Percentiles rank a stretch among this genome's conserved stretches.
phyloP scores from a whole-genome alignment of 2,113 vertebrate species.

The Prunella himalayana region DNA sequence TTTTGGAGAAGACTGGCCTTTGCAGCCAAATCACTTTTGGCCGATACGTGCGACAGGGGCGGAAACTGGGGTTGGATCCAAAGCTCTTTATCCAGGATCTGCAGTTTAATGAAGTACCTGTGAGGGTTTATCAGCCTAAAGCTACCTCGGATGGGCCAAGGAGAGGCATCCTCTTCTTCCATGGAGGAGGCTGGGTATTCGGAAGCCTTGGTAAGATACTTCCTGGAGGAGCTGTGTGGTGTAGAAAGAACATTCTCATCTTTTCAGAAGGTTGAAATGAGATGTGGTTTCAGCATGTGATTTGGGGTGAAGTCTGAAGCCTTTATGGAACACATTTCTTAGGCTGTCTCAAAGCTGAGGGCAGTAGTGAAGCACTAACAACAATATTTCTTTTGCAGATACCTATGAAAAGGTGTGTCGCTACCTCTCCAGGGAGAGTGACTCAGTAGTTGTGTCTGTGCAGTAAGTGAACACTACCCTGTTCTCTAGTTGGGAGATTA shows the following conservation, averaged over 20 bases:
- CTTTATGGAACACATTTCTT: background rate
- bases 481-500: background rate
- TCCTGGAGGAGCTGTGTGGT: background rate
- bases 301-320: background rate
- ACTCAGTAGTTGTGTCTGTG: slow-evolving; percentile 80
- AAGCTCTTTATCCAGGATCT: slow-evolving; percentile 77
- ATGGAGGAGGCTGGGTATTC: slow-evolving; percentile 78
- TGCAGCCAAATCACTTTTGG: slow-evolving; percentile 76
- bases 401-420: slow-evolving; percentile 77
- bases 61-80: slow-evolving; percentile 39
- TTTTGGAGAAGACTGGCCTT: slow-evolving; percentile 65
- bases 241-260: background rate
- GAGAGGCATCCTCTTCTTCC: slow-evolving; percentile 80
- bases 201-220: slow-evolving; percentile 82
- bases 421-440: slow-evolving; percentile 74
- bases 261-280: background rate
- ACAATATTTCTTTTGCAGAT: slow-evolving; percentile 68
- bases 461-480: slow-evolving; percentile 70
- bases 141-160: slow-evolving; percentile 42
- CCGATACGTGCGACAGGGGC: slow-evolving; percentile 61
- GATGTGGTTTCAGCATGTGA: background rate
- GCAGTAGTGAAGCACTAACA: background rate
- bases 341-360: background rate
- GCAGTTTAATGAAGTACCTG: slow-evolving; percentile 73
- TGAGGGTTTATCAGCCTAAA: slow-evolving; percentile 82